Conservation (phyloP, 2,797 vertebrate species). For the Myotis findleyi region DNA sequence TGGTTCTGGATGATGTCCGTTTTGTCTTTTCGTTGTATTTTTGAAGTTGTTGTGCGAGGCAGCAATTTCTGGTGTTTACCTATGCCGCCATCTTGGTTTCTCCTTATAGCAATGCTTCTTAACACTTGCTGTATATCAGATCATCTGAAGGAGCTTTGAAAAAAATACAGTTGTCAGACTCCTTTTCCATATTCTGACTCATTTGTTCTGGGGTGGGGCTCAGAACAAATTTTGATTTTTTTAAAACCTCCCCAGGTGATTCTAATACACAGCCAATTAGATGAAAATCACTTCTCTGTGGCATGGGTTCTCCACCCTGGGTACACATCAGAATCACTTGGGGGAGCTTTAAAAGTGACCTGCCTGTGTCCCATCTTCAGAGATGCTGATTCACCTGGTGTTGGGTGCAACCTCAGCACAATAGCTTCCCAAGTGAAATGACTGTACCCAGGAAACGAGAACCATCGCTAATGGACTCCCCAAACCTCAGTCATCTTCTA, state of each 20-base stretch:
- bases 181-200: conserved; percentile 12
- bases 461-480: neutral
- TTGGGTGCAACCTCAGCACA: neutral
- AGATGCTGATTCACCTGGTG: neutral
- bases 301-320: neutral
- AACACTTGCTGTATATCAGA: neutral
- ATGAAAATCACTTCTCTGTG: neutral
- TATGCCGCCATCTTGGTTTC: too few species aligned
- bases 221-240: neutral
- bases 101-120: neutral
- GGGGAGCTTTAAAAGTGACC: neutral
- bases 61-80: too few species aligned
- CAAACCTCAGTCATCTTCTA: neutral
- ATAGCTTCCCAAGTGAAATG: neutral
- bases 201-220: neutral
- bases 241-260: neutral
- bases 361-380: neutral
- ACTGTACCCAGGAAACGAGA: neutral
- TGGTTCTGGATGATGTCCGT: too few species aligned
- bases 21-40: too few species aligned
- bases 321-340: neutral
- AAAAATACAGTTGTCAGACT: neutral
- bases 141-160: neutral
- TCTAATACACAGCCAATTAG: neutral
- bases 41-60: too few species aligned